These are phyloP conservation scores for Hypotaenidia philippensis DNA, from an alignment of 2,797 vertebrate genomes.

Conservation along the genomic window DNA sequence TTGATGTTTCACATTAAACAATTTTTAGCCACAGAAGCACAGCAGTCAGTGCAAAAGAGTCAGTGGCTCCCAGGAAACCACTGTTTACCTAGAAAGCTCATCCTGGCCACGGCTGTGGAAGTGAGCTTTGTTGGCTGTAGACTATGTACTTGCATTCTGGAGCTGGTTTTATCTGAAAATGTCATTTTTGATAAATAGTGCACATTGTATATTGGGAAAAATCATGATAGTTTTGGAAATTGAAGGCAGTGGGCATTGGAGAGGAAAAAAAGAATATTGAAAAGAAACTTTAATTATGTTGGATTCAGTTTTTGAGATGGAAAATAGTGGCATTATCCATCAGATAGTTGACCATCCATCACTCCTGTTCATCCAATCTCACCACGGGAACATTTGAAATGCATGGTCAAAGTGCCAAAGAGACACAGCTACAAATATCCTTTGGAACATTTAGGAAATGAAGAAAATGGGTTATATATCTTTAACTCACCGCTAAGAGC, in stretches of 20 bases:
- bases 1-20: neutral
- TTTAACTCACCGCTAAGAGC: conserved; percentile 18
- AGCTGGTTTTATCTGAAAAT: conserved; percentile 5
- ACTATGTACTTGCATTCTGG: neutral
- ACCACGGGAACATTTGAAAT: conserved; percentile 27
- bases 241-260: conserved; percentile 35
- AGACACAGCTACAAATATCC: conserved; percentile 1
- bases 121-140: neutral
- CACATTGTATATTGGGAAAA: conserved; percentile 27
- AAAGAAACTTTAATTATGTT: conserved; percentile 67
- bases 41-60: neutral
- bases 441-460: conserved; percentile 33
- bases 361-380: conserved; percentile 16
- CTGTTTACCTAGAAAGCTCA: neutral
- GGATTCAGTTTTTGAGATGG: conserved; percentile 45
- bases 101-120: neutral
- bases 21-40: neutral
- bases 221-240: conserved; percentile 42
- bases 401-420: conserved; percentile 12
- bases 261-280: conserved; percentile 43
- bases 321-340: conserved; percentile 8
- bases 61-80: neutral
- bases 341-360: conserved; percentile 21
- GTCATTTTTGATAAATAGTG: conserved; percentile 66
- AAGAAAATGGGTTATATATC: conserved; percentile 9